phyloP scores from a whole-genome alignment of 2,888 invertebrate species.

The Dicycla oo region DNA sequence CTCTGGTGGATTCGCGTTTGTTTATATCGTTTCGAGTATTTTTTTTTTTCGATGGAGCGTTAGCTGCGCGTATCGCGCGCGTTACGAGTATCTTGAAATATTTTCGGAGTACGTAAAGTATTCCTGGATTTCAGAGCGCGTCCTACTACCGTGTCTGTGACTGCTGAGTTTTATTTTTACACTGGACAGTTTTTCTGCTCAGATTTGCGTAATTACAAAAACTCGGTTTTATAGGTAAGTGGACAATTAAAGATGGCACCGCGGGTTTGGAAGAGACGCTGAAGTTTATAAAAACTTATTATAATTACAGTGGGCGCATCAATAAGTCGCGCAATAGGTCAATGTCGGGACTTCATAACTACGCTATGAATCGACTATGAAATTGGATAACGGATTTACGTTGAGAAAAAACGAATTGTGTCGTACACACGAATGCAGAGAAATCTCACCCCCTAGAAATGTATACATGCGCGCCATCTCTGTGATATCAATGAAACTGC shows the following conservation, averaged over 20 bases:
- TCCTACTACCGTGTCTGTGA: constrained; percentile 67
- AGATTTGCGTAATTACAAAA: constrained; percentile 71
- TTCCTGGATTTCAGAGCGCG: constrained; percentile 66
- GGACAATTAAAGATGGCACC: constrained; percentile 51
- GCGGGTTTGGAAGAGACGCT: constrained; percentile 10
- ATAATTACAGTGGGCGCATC: constrained; percentile 43
- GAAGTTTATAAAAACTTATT: constrained; percentile 43
- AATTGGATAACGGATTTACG: constrained; percentile 24
- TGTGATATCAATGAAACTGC: too few species aligned
- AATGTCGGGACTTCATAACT: constrained; percentile 50
- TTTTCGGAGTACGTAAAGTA: constrained; percentile 71
- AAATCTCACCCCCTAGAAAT: too few species aligned
- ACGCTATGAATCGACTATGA: constrained; percentile 39
- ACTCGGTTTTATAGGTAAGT: constrained; percentile 49
- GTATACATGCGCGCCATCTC: too few species aligned
- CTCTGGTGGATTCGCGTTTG: constrained; percentile 36
- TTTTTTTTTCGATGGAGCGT: constrained; percentile 49
- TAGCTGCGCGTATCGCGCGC: too few species aligned
- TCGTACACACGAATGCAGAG: too few species aligned
- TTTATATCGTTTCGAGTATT: constrained; percentile 56
- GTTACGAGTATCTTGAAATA: constrained; percentile 72
- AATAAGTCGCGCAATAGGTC: constrained; percentile 53
- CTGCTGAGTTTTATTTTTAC: constrained; percentile 75
- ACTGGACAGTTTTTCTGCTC: constrained; percentile 67
- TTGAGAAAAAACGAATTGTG: neutral